Percentiles rank a stretch among this genome's conserved stretches.
These are phyloP conservation scores for Psococerastis gibbosa DNA, from an alignment of 2,888 invertebrate species.

Conservation along the genomic window DNA sequence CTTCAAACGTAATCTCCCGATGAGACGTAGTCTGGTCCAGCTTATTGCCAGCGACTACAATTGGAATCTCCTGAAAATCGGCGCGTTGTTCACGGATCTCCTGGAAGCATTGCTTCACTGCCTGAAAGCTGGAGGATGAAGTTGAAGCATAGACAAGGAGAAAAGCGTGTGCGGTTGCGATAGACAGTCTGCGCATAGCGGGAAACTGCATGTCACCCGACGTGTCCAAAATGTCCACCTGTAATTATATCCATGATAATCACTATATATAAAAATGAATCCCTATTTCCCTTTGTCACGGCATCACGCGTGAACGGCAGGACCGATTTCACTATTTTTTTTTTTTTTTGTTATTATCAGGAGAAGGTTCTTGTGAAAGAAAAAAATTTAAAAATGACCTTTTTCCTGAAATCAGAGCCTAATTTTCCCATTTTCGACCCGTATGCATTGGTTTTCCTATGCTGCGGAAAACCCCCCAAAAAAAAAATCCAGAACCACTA, in stretches of 20 bases:
- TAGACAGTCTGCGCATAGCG: conserved; percentile 71
- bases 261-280: background rate
- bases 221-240: conserved; percentile 62
- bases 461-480: too few relatives aligned
- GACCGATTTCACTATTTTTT: too few relatives aligned
- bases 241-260: conserved; percentile 19
- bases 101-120: conserved; percentile 54
- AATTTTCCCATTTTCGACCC: too few relatives aligned
- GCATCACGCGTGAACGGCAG: too few relatives aligned
- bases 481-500: too few relatives aligned
- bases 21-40: conserved; percentile 51
- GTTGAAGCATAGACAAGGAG: conserved; percentile 69
- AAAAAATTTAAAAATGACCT: too few relatives aligned
- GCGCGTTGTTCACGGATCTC: conserved; percentile 65
- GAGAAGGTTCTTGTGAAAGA: too few relatives aligned
- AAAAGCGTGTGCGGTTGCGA: conserved; percentile 76
- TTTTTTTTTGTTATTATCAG: too few relatives aligned
- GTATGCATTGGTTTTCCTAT: too few relatives aligned
- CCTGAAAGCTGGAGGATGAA: conserved; percentile 49
- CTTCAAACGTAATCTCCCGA: conserved; percentile 53
- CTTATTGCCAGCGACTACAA: conserved; percentile 75
- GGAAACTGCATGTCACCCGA: conserved; percentile 78
- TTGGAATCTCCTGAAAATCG: conserved; percentile 64
- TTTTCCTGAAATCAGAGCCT: too few relatives aligned
- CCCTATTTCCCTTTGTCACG: too few relatives aligned